Conservation (phyloP, 2,113 vertebrate species). For the Triplophysa rosa region DNA sequence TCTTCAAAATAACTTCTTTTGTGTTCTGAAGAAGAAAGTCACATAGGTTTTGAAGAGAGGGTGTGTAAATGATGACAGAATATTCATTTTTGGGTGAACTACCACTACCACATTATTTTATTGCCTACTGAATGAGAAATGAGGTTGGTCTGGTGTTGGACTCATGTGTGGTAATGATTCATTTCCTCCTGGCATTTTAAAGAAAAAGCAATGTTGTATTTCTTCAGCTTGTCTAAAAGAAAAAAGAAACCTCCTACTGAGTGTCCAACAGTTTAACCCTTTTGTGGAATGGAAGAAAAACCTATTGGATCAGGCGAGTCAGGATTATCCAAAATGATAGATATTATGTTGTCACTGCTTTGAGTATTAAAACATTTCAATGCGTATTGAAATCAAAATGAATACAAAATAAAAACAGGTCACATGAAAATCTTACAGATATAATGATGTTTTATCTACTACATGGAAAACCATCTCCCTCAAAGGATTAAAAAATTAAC, state of each 20-base stretch:
- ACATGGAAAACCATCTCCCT: background rate
- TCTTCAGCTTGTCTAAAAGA: constrained; percentile 46
- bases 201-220: constrained; percentile 55
- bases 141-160: no score
- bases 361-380: background rate
- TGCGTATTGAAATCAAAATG: background rate
- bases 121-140: no score
- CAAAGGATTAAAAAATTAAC: background rate
- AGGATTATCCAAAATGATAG: background rate
- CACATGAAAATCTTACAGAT: background rate
- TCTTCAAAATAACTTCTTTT: no score
- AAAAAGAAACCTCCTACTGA: constrained; percentile 32
- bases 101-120: no score
- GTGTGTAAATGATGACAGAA: no score
- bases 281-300: no score
- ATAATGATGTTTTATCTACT: background rate
- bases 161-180: no score
- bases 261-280: background rate
- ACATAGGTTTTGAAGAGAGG: no score
- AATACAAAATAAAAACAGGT: constrained; percentile 10
- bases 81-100: no score
- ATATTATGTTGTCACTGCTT: constrained; percentile 12
- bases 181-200: no score
- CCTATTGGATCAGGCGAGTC: no score
- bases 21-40: no score